Conservation (phyloP, 2,888 invertebrate genomes). For the Masnerella sp. region DNA sequence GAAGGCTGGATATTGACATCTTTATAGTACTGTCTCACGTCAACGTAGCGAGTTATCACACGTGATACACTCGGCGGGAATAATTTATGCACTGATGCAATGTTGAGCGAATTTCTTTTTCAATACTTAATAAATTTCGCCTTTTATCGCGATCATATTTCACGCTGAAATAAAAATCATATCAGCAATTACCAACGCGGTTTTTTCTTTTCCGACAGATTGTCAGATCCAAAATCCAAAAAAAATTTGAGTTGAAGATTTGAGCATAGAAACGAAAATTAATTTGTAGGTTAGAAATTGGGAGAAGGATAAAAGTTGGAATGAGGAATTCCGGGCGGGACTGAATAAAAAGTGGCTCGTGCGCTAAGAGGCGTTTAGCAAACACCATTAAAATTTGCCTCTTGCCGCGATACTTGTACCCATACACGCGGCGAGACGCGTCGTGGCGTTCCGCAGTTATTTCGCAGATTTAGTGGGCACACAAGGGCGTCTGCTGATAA, state of each 20-base stretch:
- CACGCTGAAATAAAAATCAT: constrained; percentile 5
- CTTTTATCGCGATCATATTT: constrained; percentile 20
- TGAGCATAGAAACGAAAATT: too few species aligned
- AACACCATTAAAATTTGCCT: constrained; percentile 68
- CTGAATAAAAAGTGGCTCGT: constrained; percentile 16
- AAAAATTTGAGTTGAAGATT: too few species aligned
- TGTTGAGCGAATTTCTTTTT: constrained; percentile 23
- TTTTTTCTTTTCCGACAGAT: too few species aligned
- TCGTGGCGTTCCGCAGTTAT: constrained; percentile 67
- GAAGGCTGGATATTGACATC: constrained; percentile 40
- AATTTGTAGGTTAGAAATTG: constrained; percentile 3
- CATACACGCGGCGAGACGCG: constrained; percentile 24
- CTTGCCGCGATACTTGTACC: constrained; percentile 40
- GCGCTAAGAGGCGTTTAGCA: constrained; percentile 61
- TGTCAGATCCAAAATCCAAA: too few species aligned
- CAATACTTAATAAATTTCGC: constrained; percentile 34
- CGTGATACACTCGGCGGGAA: constrained; percentile 25
- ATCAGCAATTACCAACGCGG: neutral
- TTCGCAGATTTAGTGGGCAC: constrained; percentile 75
- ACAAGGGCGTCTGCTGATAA: constrained; percentile 77
- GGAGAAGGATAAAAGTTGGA: constrained; percentile 27
- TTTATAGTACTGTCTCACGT: constrained; percentile 48
- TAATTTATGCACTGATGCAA: constrained; percentile 38
- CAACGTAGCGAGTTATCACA: constrained; percentile 42
- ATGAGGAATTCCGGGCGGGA: constrained; percentile 20